Evolutionary conservation across 92 coral and sea anemone species (phyloP), one percentile per base, ranked within the genome.

Genomic region (Paragorgia papillata): DNA sequence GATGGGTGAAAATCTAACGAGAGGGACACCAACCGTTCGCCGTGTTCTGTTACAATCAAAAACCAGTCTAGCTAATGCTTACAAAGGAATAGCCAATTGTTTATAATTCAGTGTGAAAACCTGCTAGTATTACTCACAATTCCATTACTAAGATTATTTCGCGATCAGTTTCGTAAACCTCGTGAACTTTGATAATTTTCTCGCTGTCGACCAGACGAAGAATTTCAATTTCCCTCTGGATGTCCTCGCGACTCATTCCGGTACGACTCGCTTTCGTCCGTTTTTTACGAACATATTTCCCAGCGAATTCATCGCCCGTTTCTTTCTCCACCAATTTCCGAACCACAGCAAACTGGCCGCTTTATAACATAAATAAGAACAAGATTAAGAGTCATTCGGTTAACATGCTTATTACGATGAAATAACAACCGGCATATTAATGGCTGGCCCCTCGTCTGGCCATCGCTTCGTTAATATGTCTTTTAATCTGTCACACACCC

Each of bases 311-410:
- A 56, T 83, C 53, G 31, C 90, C 90, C n/a, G 96, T 76, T 9
- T 80, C 74, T 84, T 88, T 90, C 61, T 88, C 96, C 8, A 73
- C 79, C 46, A 89, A 83, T 76, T 85, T 93, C 73, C 89, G 91
- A 24, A 93, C 97, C 3, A 88, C 93, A 28, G 97, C 97, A 73
- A 93, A 93, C 68, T 93, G 97, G 4, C 97, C 97, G 53, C 97
- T 93, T 71, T 53, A 66, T n/a, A 86, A 85, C 65, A 54, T 27
- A 66, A 83, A 33, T 31, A 65, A 65, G 35, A 39, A 67, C 32
- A 40, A 29, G 18, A 20, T 49, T 76, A 40, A 74, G 51, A 51
- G 30, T 50, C 13, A 63, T 49, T 21, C 21, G 43, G 6, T 1
- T 33, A 29, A 61, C 63, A 69, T 62, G 65, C 39, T 51, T 18